Evolutionary conservation across 2,888 invertebrate species (phyloP).

Genomic region (Campoplex capitator): DNA sequence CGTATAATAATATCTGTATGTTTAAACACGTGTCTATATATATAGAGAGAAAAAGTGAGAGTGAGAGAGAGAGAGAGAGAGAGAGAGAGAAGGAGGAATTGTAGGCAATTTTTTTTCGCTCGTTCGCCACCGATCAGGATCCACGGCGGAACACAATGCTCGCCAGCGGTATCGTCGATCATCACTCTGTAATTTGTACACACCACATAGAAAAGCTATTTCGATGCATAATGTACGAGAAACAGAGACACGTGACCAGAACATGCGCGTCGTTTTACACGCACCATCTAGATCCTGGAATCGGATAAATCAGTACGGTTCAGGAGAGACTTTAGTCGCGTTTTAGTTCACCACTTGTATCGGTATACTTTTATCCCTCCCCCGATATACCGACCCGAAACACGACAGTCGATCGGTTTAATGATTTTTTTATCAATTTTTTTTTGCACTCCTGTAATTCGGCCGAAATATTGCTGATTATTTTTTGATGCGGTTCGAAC

Average conservation of each 20-base stretch:
- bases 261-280: conserved; percentile 46
- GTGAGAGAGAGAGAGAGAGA: too few relatives aligned
- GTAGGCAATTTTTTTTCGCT: conserved; percentile 14
- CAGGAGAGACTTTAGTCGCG: conserved; percentile 45
- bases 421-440: neutral
- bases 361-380: neutral
- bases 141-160: conserved; percentile 8
- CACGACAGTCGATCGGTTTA: neutral
- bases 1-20: neutral
- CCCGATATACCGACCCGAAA: neutral
- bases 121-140: conserved; percentile 11
- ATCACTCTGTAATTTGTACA: conserved; percentile 57
- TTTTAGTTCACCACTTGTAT: conserved; percentile 18
- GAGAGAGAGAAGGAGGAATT: neutral
- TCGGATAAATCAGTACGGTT: conserved; percentile 56
- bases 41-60: too few relatives aligned
- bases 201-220: conserved; percentile 38
- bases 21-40: neutral
- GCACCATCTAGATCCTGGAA: conserved; percentile 50
- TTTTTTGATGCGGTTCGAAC: neutral
- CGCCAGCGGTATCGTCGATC: conserved; percentile 53
- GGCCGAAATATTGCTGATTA: neutral
- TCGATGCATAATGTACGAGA: conserved; percentile 61
- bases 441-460: neutral
- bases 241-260: conserved; percentile 36